Evolutionary conservation across 2,113 vertebrate genomes (phyloP), one percentile per base, ranked within the genome.

Genomic region (Helogale parvula): DNA sequence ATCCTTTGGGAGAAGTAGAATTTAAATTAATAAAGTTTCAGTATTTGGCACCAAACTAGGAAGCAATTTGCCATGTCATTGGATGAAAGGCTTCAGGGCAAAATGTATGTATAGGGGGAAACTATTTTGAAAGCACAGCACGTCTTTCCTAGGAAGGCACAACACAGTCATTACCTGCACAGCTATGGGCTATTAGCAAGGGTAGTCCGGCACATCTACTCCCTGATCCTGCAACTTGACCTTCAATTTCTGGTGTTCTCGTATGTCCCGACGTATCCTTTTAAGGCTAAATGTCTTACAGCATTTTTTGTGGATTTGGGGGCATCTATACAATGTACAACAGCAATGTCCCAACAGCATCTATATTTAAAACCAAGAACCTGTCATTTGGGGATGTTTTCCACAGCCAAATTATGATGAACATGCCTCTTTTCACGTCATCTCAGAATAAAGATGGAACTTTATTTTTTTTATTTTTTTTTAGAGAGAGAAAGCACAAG

Each of bases 171-270:
- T 33, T 31, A 57, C n/a, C 66, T 25, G 21, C 54, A 33, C 10
- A 12, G 33, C 66, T 45, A 33, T 21, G 0, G 3, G 7, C 47
- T 66, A 10, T 15, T 6, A 21, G 19, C 52, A 23, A 74, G 19
- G 10, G 2, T 13, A 14, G 23, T 33, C 45, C 17, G 3, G 3
- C 5, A 31, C 57, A 8, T 4, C 29, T 2, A 15, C 21, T 35
- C 10, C n/a, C 19, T 0, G 1, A 27, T 45, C 38, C 35, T 23
- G 5, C 65, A 25, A 33, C 57, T 9, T 23, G 63, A n/a, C 41
- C 69, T 54, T 60, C 38, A 23, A 12, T 50, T 13, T 7, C 60
- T 8, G 15, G 35, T 35, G 13, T 27, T 69, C 14, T 12, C 27
- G 0, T 9, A 6, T 38, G 35, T 71, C 90, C 66, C 27, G 0